Evolutionary conservation across 2,113 vertebrate genomes (phyloP), one percentile per base, ranked within the genome.

Genomic region (Dendropsophus ebraccatus): DNA sequence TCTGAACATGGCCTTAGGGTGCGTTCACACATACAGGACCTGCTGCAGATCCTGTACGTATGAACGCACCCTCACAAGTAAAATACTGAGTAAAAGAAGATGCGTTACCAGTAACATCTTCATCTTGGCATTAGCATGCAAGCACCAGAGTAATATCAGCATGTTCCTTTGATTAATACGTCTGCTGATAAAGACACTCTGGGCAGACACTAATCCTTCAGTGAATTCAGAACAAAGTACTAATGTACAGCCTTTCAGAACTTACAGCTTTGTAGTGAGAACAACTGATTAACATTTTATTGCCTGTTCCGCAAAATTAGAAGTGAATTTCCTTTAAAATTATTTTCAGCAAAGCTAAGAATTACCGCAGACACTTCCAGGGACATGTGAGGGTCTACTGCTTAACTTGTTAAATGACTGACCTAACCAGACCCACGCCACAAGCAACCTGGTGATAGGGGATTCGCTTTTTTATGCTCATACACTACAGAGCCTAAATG

Each of bases 191-290:
- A 82, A 82, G 62, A 47, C 41, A 67, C 54, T 80, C 41, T 37
- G 25, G 65, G 79, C 37, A 23, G 60, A 50, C 79, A 32, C 25
- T 81, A 81, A 81, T 69, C 79, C 79, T 81, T 81, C 79, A 67
- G 60, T 81, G 79, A 17, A 67, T 81, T 67, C 79, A 81, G 79
- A 81, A 81, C 79, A 81, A 81, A 81, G 79, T 81, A 67, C 14
- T 47, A 35, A 41, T 25, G 60, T 50, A 28, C 79, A 45, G 52
- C 41, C 58, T 49, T 50, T 67, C n/a, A 81, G 41, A 67, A 47
- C 58, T 11, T 69, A 81, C 52, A 67, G 79, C 58, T 81, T 81
- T 81, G 79, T 47, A 67, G 60, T 67, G 37, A 49, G 4, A 30
- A 30, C 28, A 50, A 65, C 62, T 28, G 41, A 81, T 81, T 81